Evolutionary conservation across 2,888 invertebrate species (phyloP), one percentile per base, ranked within the genome.

Genomic region (Acronicta alni): DNA sequence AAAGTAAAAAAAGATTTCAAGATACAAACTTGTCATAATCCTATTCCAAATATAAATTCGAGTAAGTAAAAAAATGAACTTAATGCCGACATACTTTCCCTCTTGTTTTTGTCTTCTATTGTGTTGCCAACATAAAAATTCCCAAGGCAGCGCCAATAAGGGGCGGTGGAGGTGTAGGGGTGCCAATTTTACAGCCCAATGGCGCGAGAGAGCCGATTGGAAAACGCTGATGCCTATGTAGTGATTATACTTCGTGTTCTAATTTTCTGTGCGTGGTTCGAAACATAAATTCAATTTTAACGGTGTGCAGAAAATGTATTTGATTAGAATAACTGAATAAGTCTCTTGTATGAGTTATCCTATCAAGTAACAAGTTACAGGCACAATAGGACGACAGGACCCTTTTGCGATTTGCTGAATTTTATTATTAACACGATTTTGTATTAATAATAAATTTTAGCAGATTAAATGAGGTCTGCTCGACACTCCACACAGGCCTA

Each of bases 121-220:
- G 77, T 79, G 71, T 43, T 77, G 68, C 75, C 79, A 80, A 74
- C 75, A 79, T 80, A 79, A 80, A 83, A 84, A 82, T 67, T 75
- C 75, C 71, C 67, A 75, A 54, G 64, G 60, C 52, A 71, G 57
- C 54, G 69, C 65, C 75, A 77, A 77, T 74, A 71, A 73, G 67
- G 71, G 72, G 49, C 67, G 63, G 66, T 57, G 74, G 60, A 43
- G 65, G 72, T 71, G 70, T 72, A 74, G 74, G 77, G 77, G 79
- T 74, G 80, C 72, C 84, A 88, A 88, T 88, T 88, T 88, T 73
- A 81, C 88, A 71, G 81, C 57, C 72, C 87, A 85, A 48, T 82
- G 87, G 76, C 65, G 76, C 85, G 86, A 69, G 70, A 80, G 80
- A 80, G 67, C 75, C 78, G 84, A 85, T 84, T 80, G 79, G 80